phyloP scores from a whole-genome alignment of 1,140 invertebrate species.

The Leptinotarsa lineolata region DNA sequence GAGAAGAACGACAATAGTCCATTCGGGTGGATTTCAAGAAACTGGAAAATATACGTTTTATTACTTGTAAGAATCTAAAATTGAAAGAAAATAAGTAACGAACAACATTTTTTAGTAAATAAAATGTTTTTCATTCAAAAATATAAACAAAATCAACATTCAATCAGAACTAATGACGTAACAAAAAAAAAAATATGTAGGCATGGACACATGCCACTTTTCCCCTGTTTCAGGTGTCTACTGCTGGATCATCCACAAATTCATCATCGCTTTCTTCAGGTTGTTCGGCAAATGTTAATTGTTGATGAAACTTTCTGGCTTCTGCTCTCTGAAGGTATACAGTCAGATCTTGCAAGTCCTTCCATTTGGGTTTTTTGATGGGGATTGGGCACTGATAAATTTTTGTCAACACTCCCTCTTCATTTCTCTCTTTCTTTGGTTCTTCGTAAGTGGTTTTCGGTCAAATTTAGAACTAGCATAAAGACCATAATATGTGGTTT shows the following conservation, averaged over 20 bases:
- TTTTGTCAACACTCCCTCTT: background rate
- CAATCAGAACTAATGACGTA: constrained; percentile 7
- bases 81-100: no score
- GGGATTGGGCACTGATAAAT: constrained; percentile 24
- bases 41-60: no score
- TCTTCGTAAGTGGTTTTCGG: constrained; percentile 14
- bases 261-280: constrained; percentile 23
- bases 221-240: constrained; percentile 8
- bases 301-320: constrained; percentile 23
- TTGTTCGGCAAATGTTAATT: constrained; percentile 26
- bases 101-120: background rate
- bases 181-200: background rate
- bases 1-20: no score
- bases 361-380: constrained; percentile 25
- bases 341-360: constrained; percentile 25
- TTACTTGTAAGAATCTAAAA: no score
- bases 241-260: constrained; percentile 28
- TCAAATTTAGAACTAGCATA: constrained; percentile 10
- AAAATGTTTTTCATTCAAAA: background rate
- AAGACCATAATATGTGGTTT: background rate
- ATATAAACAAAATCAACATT: constrained; percentile 5
- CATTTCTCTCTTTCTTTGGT: constrained; percentile 25
- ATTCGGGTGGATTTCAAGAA: no score
- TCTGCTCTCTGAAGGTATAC: constrained; percentile 21
- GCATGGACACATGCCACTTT: constrained; percentile 17